A percentile compares a stretch with the other conserved stretches of the same genome.
Conservation (phyloP, 92 coral and sea anemone species). For the Heliopora coerulea region DNA sequence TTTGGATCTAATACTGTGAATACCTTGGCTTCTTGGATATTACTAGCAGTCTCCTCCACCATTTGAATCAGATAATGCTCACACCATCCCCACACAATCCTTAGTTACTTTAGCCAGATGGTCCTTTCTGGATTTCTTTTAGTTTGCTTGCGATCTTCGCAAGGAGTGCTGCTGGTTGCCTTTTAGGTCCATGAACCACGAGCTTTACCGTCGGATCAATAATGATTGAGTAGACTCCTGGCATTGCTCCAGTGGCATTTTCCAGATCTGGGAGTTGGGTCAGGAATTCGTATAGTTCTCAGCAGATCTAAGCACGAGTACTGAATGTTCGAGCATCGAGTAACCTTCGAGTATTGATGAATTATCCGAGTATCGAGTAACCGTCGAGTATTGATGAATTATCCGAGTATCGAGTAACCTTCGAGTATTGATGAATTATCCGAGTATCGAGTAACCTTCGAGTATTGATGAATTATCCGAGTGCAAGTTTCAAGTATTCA, state of each 20-base stretch:
- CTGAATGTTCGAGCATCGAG: too few species aligned
- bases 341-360: too few species aligned
- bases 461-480: too few species aligned
- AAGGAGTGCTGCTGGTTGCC: constrained; percentile 59
- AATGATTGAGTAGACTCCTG: constrained; percentile 49
- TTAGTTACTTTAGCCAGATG: constrained; percentile 25
- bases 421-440: too few species aligned
- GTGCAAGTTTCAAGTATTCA: too few species aligned
- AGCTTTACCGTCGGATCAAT: constrained; percentile 43
- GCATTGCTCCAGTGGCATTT: constrained; percentile 54
- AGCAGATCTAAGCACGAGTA: too few species aligned
- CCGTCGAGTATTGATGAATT: too few species aligned
- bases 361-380: too few species aligned
- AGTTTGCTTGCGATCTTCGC: constrained; percentile 43
- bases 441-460: too few species aligned
- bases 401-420: too few species aligned
- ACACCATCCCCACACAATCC: constrained; percentile 16
- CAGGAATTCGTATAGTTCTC: constrained; percentile 44
- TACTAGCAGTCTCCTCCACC: not conserved
- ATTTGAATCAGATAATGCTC: constrained; percentile 37
- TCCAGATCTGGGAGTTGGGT: constrained; percentile 52
- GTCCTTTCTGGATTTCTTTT: constrained; percentile 36
- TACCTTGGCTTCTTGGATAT: constrained; percentile 42
- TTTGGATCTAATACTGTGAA: not conserved
- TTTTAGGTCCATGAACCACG: constrained; percentile 55